These are phyloP conservation scores for Lacerta viridis DNA, from an alignment of 2,797 vertebrate genomes.

Conservation along the genomic window DNA sequence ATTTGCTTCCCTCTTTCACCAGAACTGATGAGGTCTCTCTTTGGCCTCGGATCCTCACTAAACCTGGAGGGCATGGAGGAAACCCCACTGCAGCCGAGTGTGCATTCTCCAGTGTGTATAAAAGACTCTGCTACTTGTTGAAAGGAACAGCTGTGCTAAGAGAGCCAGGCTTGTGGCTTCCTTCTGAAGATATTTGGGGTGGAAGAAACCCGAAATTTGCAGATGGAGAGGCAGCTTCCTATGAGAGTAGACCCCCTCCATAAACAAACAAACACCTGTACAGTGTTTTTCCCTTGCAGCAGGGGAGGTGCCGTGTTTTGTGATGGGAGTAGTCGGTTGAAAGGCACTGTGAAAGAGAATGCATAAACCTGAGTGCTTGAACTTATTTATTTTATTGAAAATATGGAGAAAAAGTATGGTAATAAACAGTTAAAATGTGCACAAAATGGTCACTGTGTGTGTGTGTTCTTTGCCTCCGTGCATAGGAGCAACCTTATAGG, in stretches of 20 bases:
- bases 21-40: slow-evolving; percentile 40
- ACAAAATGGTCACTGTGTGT: neutral
- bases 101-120: neutral
- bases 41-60: slow-evolving; percentile 22
- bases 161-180: too few relatives aligned
- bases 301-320: neutral
- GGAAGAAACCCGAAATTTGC: too few relatives aligned
- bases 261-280: too few relatives aligned
- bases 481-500: too few relatives aligned
- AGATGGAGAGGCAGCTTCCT: neutral
- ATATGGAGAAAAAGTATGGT: too few relatives aligned
- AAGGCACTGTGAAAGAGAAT: neutral
- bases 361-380: too few relatives aligned
- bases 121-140: neutral
- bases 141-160: neutral
- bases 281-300: neutral
- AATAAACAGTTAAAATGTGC: neutral
- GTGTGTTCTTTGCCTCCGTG: too few relatives aligned
- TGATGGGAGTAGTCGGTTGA: neutral
- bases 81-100: fast-evolving
- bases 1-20: neutral
- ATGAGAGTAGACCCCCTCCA: too few relatives aligned
- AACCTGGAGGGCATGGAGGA: neutral
- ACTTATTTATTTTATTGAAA: too few relatives aligned
- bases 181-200: too few relatives aligned